Evolutionary conservation across 2,113 vertebrate species (phyloP).

Genomic region (Clarias gariepinus): DNA sequence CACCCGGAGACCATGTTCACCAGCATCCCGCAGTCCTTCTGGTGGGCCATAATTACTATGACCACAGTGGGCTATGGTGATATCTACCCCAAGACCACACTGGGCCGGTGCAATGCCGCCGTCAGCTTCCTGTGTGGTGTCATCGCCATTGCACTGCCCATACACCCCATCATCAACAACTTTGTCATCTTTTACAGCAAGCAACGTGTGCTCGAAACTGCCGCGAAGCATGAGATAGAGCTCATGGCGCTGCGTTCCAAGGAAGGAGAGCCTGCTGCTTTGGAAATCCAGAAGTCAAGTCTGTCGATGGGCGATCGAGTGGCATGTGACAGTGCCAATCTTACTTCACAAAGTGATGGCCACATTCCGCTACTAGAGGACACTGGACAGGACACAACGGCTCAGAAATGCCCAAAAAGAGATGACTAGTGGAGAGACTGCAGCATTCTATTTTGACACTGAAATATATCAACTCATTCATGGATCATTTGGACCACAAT

Average conservation of each 20-base stretch:
- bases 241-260: constrained; percentile 87
- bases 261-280: constrained; percentile 45
- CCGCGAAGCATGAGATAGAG: constrained; percentile 92
- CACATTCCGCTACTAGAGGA: constrained; percentile 82
- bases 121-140: constrained; percentile 97
- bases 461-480: constrained; percentile 35
- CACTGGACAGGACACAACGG: constrained; percentile 73
- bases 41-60: constrained; percentile 99
- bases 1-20: constrained; percentile 96
- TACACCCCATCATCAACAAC: constrained; percentile 98
- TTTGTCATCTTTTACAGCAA: constrained; percentile 97
- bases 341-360: constrained; percentile 82
- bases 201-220: constrained; percentile 93
- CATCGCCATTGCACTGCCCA: constrained; percentile 94
- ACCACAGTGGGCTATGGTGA: constrained; percentile 97
- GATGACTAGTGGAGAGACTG: background rate
- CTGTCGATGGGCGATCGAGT: constrained; percentile 57
- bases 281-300: background rate
- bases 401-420: constrained; percentile 74
- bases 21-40: constrained; percentile 98
- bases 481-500: background rate
- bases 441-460: background rate
- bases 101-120: constrained; percentile 93
- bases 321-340: constrained; percentile 68
- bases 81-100: constrained; percentile 94